These are phyloP conservation scores for Manacus vitellinus DNA, from an alignment of 2,113 vertebrate species.

Conservation along the genomic window DNA sequence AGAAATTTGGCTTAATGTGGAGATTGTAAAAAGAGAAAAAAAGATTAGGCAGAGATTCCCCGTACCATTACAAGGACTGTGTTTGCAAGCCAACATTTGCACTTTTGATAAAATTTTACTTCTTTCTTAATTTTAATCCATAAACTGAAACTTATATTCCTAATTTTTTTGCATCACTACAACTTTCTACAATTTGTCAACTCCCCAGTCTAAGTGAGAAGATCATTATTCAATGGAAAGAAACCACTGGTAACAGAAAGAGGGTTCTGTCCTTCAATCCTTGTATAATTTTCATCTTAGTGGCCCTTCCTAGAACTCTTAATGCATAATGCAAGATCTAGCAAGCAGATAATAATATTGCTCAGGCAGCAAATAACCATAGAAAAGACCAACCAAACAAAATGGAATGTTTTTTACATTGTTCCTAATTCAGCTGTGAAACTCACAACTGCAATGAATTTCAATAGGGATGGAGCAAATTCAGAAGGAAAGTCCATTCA, in stretches of 20 bases:
- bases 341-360: neutral
- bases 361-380: neutral
- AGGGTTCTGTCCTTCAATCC: neutral
- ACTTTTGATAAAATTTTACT: neutral
- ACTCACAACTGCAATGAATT: neutral
- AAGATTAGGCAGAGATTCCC: neutral
- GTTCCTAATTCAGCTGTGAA: neutral
- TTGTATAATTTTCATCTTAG: neutral
- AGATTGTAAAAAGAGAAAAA: neutral
- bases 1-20: neutral
- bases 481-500: neutral
- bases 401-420: fast-evolving
- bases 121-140: neutral
- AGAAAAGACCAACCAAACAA: neutral
- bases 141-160: neutral
- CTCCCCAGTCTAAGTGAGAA: neutral
- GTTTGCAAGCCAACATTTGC: neutral
- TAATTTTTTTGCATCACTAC: neutral
- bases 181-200: neutral
- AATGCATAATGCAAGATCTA: neutral
- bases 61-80: neutral
- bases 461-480: neutral
- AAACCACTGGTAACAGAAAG: neutral
- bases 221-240: neutral
- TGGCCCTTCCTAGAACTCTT: neutral